Evolutionary conservation across 2,888 invertebrate species (phyloP), one percentile per base, ranked within the genome.

Genomic region (Hanleya hanleyi): DNA sequence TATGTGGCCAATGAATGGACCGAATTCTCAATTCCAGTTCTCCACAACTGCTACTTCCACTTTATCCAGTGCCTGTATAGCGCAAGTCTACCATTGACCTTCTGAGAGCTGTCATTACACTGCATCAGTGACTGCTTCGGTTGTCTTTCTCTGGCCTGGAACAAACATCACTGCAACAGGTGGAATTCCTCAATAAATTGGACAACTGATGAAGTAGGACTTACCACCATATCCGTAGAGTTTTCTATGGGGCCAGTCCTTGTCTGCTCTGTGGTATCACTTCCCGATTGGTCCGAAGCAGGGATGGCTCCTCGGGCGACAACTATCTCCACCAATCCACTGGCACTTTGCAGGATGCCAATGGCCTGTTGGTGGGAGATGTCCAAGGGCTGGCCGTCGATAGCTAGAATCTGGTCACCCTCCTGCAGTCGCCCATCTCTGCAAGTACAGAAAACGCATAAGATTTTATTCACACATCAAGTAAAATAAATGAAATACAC

Each of bases 321-420:
- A 35, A 91, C 88, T 37, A 91, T 83, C 80, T 90, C 90, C 70
- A 91, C 91, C 71, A 87, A 82, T 18, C 91, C 95, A 84, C 94
- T 93, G 79, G 94, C 94, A 91, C 94, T 94, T 91, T 95, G 95
- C 85, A 95, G 92, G 86, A 95, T 93, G 86, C 93, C 92, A 89
- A 95, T 93, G 83, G 95, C 94, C 93, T 96, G 95, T 91, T 96
- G 95, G 89, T 96, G 96, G 80, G 95, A 95, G 92, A 96, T 94
- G 91, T 95, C 91, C 86, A 91, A 80, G 69, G 89, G 85, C 88
- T 94, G 94, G 85, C 94, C 95, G 92, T 96, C 96, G 86, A 96
- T 94, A 79, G 96, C 94, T 86, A 96, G 91, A 88, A 96, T 95
- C 88, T 96, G 95, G 92, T 96, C 96, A 88, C 95, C 95, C 86